Base-by-base conservation (phyloP, 1,140 invertebrate genomes). In the Vollenhovia emeryi region DNA sequence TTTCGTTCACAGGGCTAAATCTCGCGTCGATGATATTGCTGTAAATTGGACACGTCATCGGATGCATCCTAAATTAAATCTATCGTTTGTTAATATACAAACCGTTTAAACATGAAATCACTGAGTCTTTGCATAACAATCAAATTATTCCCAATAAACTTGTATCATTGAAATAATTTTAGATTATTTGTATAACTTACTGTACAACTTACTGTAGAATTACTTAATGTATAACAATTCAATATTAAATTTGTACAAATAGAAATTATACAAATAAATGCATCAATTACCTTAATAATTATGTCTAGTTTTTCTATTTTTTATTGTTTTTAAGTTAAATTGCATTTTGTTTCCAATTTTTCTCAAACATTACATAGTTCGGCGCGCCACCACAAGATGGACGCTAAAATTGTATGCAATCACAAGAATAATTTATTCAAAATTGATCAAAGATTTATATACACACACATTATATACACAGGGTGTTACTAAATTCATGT, bases 41-140 rank as follows among this genome's bases (percentile, higher is more conserved):
- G 40, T 88, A 45, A 80, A 90, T 78, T 0, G 93, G 91, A 87
- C 87, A 93, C 4, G 87, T 82, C 24, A 91, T 69, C 8, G 87
- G 87, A 60, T 60, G 68, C 30, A 57, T 85, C n/a, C 9, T 40
- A 21, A 11, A 21, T n/a, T 0, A n/a, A 83, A 15, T 40, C 27
- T 33, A 5, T 55, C 8, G 30, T 73, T 45, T 43, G n/a, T n/a
- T 45, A 55, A 15, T 6, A 3, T 33, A 33, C 33, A n/a, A 76
- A 13, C 52, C 9, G 1, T 64, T 21, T 7, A 43, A 36, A 21
- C 18, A 36, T 5, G 3, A 18, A 55, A 9, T 50, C 2, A 5
- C 7, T 0, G 4, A 60, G n/a, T 43, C 15, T 5, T 62, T 33
- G 4, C n/a, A 69, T 2, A 33, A 8, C 8, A 85, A 60, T 0